Percentiles rank a stretch among this genome's conserved stretches.
Evolutionary conservation across 1,140 invertebrate genomes (phyloP).

Genomic region (Listronotus bonariensis): DNA sequence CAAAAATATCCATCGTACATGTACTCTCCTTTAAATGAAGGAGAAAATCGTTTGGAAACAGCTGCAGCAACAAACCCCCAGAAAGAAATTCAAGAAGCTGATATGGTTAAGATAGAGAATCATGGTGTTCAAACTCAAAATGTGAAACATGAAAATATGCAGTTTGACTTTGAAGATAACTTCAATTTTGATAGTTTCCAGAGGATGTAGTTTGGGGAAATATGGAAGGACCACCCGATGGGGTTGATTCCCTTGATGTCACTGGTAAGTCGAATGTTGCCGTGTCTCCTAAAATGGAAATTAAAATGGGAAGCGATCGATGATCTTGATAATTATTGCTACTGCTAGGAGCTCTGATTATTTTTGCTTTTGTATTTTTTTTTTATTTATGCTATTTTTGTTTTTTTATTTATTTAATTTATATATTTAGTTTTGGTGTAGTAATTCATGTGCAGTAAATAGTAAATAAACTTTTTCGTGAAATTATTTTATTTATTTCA

Average conservation of each 20-base stretch:
- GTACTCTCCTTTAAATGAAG: constrained; percentile 3
- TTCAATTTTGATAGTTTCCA: constrained; percentile 34
- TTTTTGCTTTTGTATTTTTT: no score
- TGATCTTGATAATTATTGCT: no score
- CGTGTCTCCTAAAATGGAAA: no score
- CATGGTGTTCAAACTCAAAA: neutral
- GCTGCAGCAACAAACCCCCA: constrained; percentile 1
- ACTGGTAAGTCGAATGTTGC: constrained; percentile 6
- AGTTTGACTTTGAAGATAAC: constrained; percentile 41
- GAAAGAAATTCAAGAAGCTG: neutral
- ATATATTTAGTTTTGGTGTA: no score
- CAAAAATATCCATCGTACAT: constrained; percentile 33
- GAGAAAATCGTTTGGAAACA: constrained; percentile 20
- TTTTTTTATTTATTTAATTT: no score
- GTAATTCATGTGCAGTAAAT: no score
- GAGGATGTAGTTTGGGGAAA: constrained; percentile 32
- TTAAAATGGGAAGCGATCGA: no score
- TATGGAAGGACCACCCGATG: constrained; percentile 10
- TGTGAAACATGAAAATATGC: constrained; percentile 13
- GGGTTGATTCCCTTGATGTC: neutral
- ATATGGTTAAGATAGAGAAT: constrained; percentile 4
- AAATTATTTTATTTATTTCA: no score
- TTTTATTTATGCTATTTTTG: no score
- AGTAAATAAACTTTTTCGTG: no score
- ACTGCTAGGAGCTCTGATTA: no score